Evolutionary conservation across 2,113 vertebrate species (phyloP), one percentile per base, ranked within the genome.

Genomic region (Lethenteron reissneri): DNA sequence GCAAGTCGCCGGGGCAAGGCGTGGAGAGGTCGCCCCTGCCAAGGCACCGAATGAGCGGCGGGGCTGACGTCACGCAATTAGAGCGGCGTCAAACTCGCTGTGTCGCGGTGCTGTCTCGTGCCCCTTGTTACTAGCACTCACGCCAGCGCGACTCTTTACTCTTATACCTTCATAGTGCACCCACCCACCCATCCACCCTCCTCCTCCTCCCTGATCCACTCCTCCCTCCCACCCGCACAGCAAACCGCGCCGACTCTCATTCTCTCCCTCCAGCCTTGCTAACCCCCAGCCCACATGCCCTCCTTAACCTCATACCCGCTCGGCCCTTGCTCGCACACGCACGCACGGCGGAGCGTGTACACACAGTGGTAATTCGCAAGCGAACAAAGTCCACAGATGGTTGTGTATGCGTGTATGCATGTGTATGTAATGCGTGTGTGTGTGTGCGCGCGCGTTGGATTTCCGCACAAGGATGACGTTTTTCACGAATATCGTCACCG

Each of bases 321-420:
- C 60, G 14, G 14, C 60, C 60, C 60, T 19, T 19, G 2, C 60
- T 15, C 60, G 21, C 60, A 64, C 60, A 64, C 21, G 21, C 60
- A 64, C 60, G 21, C 60, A 64, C 60, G 21, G 14, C 3, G 14
- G 21, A 14, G 21, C 21, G 21, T 19, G 21, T 19, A 64, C 60
- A 64, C 60, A 64, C 60, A 64, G 60, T 64, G 60, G 14, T 19
- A 5, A 19, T 64, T 15, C 60, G 60, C 21, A 19, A 14, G 60
- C 21, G 60, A 14, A 8, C 14, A 64, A 64, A 64, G 21, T 15
- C 60, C 14, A 15, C 1, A 14, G 60, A 19, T 64, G 60, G 14
- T 14, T 64, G 60, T 64, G 60, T 64, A 64, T 64, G 60, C 21
- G 60, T 64, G 60, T 64, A 64, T 64, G 60, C 21, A 7, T 64